Base-by-base conservation (phyloP, 2,888 invertebrate species). In the Dasysyrphus tricinctus region DNA sequence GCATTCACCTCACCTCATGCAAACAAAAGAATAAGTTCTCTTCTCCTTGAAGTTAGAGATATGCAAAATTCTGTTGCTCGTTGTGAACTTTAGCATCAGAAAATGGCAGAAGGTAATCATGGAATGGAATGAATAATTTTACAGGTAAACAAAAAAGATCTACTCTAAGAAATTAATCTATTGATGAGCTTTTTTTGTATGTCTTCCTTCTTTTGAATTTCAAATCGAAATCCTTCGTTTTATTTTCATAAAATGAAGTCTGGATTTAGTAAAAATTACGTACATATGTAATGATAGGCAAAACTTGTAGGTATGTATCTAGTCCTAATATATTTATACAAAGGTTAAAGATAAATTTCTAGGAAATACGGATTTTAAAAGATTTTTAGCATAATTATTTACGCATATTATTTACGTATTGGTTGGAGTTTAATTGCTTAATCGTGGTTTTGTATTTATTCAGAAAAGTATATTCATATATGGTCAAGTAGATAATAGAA, bases 151-250 rank as follows among this genome's bases (percentile, higher is more conserved):
- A 24, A 44, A 63, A 42, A 34, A 32, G 42, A 29, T 51, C 14
- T 29, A n/a, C 44, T 44, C 63, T 16, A 44, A 44, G n/a, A 32
- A 44, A 65, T 47, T 47, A 65, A 65, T 65, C 32, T 47, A 47
- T 47, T 65, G 65, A 65, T 47, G 47, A 61, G 39, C 7, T 47
- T 32, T 47, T 63, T n/a, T 47, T 44, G n/a, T 5, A 24, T 29
- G 1, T 1, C 24, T 24, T 24, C 24, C 24, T 14, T 8, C 11
- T 4, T 1, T 39, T 14, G 12, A 24, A n/a, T 14, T 24, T 59
- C 12, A 39, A 12, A 24, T 39, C 7, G 39, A 39, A 14, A 59
- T 57, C 11, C 57, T 57, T 57, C 14, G 14, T 29, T 34, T 57
- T 16, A 2, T 57, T 16, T 57, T 16, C 1, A 59, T 39, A 19